Evolutionary conservation across 2,113 vertebrate species (phyloP).

Genomic region (Oceanodroma tethys): DNA sequence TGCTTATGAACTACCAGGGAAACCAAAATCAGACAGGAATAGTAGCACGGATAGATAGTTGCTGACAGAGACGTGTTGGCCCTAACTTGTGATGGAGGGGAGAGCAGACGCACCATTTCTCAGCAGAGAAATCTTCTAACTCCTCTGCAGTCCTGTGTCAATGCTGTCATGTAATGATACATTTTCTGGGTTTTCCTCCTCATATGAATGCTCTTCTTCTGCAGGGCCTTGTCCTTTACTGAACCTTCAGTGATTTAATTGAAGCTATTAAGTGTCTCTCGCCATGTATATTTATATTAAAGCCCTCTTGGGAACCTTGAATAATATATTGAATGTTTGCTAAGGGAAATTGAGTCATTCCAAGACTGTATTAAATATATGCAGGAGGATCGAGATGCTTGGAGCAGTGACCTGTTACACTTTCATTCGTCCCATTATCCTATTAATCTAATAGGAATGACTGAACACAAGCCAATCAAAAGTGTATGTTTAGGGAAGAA

Average conservation of each 20-base stretch:
- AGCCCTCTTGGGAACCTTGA: not conserved
- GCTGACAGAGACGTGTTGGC: not conserved
- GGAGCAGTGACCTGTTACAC: not conserved
- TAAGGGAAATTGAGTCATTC: not conserved
- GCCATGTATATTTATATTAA: not conserved
- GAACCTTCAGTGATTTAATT: not conserved
- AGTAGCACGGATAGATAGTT: not conserved
- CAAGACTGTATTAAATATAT: not conserved
- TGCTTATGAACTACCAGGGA: not conserved
- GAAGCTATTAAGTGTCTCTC: not conserved
- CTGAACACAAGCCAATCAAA: not conserved
- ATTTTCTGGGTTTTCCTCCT: not conserved
- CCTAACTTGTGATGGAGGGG: rapidly evolving
- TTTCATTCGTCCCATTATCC: not conserved
- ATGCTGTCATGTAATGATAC: not conserved
- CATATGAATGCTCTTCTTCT: rapidly evolving
- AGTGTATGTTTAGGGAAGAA: not conserved
- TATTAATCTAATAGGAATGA: not conserved
- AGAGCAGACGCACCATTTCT: rapidly evolving
- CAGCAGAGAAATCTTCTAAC: not conserved
- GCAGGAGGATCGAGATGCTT: not conserved
- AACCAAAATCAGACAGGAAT: not conserved
- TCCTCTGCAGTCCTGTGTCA: too few relatives aligned
- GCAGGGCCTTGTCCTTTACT: not conserved
- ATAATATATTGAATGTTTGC: not conserved